Percentiles rank a stretch among this genome's conserved stretches.
Conservation (phyloP, 2,888 invertebrate genomes). For the Eristalinus sepulchralis region DNA sequence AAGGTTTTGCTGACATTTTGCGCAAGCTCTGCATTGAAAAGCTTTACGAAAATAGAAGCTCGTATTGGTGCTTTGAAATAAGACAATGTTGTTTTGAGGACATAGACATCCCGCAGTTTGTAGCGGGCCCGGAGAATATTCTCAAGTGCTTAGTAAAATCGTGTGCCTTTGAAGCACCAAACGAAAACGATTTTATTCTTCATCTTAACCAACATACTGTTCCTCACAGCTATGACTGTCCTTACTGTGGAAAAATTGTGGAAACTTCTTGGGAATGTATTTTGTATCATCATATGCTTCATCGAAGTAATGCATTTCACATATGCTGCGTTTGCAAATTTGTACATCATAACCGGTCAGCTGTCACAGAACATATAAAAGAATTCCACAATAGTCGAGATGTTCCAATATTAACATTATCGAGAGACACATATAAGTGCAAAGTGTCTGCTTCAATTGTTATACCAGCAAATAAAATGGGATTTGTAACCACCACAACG, state of each 20-base stretch:
- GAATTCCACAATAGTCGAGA: constrained; percentile 44
- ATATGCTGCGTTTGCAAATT: constrained; percentile 60
- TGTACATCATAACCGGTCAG: constrained; percentile 10
- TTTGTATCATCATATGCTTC: constrained; percentile 44
- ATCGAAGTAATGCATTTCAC: not conserved
- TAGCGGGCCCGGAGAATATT: not conserved
- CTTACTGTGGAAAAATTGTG: constrained; percentile 4
- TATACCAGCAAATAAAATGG: constrained; percentile 17
- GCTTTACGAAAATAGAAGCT: not conserved
- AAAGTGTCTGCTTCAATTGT: constrained; percentile 27
- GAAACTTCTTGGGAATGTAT: constrained; percentile 30
- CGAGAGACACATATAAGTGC: constrained; percentile 1
- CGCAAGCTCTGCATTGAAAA: not conserved
- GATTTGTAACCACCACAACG: constrained; percentile 6
- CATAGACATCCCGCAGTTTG: constrained; percentile 28
- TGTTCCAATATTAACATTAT: constrained; percentile 44
- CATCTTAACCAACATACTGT: constrained; percentile 34
- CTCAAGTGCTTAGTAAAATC: constrained; percentile 24
- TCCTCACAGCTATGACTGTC: constrained; percentile 28
- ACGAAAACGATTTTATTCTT: constrained; percentile 16
- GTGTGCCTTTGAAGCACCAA: constrained; percentile 29
- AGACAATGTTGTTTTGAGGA: constrained; percentile 15
- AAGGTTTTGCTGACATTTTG: not conserved
- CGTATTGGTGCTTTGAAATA: constrained; percentile 30
- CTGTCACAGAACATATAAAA: constrained; percentile 32